phyloP scores from a whole-genome alignment of 2,888 invertebrate genomes.

The Nomada fucata region DNA sequence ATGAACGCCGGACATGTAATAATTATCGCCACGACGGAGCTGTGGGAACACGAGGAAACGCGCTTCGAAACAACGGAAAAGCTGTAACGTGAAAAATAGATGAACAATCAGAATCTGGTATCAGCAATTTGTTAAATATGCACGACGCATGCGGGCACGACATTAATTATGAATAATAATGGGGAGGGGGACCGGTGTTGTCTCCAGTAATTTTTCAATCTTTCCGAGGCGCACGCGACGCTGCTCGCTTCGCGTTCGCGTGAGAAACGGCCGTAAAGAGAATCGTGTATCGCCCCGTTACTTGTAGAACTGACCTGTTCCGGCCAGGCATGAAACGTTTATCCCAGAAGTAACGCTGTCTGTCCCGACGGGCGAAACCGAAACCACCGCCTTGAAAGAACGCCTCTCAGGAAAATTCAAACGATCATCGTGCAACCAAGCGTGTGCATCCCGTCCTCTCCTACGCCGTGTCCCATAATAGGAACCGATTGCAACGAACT shows the following conservation, averaged over 20 bases:
- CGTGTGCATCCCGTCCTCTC: background rate
- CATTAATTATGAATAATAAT: background rate
- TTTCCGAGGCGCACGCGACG: background rate
- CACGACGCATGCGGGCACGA: no score
- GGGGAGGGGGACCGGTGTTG: background rate
- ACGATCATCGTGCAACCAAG: background rate
- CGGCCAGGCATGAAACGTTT: conserved; percentile 13
- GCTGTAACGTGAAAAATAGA: background rate
- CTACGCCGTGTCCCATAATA: background rate
- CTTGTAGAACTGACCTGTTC: conserved; percentile 22
- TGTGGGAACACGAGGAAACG: background rate
- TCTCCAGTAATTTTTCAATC: background rate
- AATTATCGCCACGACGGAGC: background rate
- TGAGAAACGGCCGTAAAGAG: conserved; percentile 1
- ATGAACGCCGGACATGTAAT: background rate
- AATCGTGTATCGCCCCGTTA: conserved; percentile 13
- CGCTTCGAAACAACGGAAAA: background rate
- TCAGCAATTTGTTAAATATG: no score
- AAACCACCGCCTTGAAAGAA: background rate
- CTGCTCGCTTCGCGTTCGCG: conserved; percentile 6
- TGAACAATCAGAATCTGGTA: no score
- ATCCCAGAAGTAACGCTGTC: conserved; percentile 1
- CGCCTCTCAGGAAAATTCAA: background rate
- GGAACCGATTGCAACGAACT: background rate
- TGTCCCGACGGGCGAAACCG: background rate